Evolutionary conservation across 2,888 invertebrate species (phyloP).

Genomic region (Drosophila macrospina): DNA sequence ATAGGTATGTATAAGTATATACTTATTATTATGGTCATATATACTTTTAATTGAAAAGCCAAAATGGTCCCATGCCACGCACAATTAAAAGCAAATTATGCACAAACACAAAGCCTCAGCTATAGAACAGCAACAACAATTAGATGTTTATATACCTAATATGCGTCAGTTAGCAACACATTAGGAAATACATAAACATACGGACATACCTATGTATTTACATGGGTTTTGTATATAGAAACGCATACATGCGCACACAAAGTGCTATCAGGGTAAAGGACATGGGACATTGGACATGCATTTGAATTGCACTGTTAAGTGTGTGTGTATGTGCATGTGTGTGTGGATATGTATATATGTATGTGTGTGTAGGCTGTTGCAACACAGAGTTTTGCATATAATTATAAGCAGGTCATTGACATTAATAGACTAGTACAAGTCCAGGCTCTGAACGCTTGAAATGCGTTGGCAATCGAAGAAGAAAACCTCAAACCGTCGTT

Average conservation of each 20-base stretch:
- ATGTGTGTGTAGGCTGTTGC: conserved; percentile 42
- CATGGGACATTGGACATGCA: conserved; percentile 46
- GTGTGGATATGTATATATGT: conserved; percentile 9
- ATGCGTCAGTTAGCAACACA: conserved; percentile 44
- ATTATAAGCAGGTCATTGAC: conserved; percentile 80
- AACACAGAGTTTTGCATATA: conserved; percentile 69
- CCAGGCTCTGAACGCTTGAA: conserved; percentile 20
- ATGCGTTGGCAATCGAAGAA: conserved; percentile 18
- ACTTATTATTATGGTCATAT: not conserved
- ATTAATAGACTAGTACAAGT: conserved; percentile 47
- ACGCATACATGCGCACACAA: conserved; percentile 36
- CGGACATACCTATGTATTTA: conserved; percentile 1
- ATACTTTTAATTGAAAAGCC: conserved; percentile 49
- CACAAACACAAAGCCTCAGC: conserved; percentile 39
- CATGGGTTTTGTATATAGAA: conserved; percentile 10
- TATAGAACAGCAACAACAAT: conserved; percentile 31
- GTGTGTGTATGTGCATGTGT: conserved; percentile 14
- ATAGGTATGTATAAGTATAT: not conserved
- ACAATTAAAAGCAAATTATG: conserved; percentile 58
- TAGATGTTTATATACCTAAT: conserved; percentile 48
- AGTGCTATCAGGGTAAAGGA: conserved; percentile 65
- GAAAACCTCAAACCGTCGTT: conserved; percentile 31
- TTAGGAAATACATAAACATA: conserved; percentile 17
- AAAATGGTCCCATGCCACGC: conserved; percentile 49
- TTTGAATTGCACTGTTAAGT: conserved; percentile 57